phyloP scores from a whole-genome alignment of 2,113 vertebrate genomes.

The Mesembrinibis cayennensis region DNA sequence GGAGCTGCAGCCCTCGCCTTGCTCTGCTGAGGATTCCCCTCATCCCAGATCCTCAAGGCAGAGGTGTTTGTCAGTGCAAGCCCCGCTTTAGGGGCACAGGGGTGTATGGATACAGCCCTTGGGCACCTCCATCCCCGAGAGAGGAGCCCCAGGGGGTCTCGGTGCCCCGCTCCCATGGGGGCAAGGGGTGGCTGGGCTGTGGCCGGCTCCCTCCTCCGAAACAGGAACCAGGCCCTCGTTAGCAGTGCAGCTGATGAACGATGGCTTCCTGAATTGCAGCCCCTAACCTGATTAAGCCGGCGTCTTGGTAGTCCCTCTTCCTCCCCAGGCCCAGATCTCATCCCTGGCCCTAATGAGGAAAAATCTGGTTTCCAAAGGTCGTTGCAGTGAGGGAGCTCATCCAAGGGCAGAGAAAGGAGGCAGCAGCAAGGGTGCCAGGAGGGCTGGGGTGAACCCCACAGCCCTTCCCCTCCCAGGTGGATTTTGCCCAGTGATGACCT shows the following conservation, averaged over 20 bases:
- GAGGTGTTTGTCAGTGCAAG: neutral
- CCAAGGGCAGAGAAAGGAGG: neutral
- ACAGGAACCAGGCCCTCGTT: neutral
- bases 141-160: neutral
- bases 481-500: neutral
- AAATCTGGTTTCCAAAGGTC: neutral
- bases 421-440: no score
- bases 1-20: neutral
- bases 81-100: accelerated
- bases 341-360: neutral
- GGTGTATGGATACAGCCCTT: neutral
- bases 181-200: neutral
- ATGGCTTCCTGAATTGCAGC: conserved; percentile 47
- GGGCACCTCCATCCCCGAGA: neutral
- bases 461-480: neutral
- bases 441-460: neutral
- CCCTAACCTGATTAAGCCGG: conserved; percentile 22
- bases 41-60: neutral
- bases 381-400: accelerated
- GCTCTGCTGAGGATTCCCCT: accelerated
- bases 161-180: accelerated
- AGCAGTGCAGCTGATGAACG: neutral
- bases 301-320: neutral
- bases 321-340: neutral
- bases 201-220: neutral